phyloP scores from a whole-genome alignment of 2,797 vertebrate species.

The Diglossa cyanea region DNA sequence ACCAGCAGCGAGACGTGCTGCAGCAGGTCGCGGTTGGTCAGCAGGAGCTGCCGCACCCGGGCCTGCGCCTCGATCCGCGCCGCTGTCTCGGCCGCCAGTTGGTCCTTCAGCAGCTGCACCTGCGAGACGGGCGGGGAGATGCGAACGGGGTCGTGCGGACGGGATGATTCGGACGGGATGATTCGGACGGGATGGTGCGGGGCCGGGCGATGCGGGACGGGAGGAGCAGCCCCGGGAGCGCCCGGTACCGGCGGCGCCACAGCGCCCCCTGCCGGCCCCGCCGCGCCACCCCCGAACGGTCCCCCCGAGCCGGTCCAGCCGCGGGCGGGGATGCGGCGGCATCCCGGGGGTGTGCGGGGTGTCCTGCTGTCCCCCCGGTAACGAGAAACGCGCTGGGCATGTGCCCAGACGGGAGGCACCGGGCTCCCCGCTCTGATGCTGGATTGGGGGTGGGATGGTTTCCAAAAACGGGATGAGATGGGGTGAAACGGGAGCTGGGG shows the following conservation, averaged over 20 bases:
- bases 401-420: not conserved
- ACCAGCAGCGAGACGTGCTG: slow-evolving; percentile 85
- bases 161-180: too few relatives aligned
- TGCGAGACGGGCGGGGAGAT: not conserved
- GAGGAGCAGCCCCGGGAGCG: not conserved
- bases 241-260: not conserved
- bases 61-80: slow-evolving; percentile 85
- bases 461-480: not conserved
- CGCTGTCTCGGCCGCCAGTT: slow-evolving; percentile 81
- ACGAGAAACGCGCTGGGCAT: not conserved
- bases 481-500: not conserved
- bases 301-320: not conserved
- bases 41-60: slow-evolving; percentile 84
- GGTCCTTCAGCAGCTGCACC: slow-evolving; percentile 86
- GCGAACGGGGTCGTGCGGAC: fast-evolving
- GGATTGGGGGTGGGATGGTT: not conserved
- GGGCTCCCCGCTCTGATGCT: too few relatives aligned
- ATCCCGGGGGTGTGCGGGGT: too few relatives aligned
- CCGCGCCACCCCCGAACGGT: not conserved
- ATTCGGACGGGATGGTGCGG: fast-evolving
- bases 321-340: not conserved
- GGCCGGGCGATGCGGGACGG: not conserved
- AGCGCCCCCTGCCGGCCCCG: slow-evolving; percentile 22
- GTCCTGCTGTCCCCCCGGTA: not conserved
- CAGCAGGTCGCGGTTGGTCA: slow-evolving; percentile 86